phyloP scores from a whole-genome alignment of 2,888 invertebrate species.

The Mantis religiosa region DNA sequence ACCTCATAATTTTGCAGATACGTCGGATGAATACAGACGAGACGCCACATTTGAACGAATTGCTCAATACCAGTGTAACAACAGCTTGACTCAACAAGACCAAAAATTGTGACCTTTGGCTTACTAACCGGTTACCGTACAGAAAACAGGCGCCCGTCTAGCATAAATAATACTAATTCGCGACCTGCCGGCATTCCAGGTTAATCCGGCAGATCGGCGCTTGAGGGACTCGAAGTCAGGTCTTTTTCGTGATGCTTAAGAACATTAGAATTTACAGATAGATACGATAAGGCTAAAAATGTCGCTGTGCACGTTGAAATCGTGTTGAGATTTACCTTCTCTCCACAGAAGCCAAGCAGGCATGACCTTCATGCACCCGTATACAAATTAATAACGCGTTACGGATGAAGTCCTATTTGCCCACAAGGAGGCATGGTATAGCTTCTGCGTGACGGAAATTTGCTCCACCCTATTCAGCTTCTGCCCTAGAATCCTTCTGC shows the following conservation, averaged over 20 bases:
- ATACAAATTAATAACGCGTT: not conserved
- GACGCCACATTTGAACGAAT: too few relatives aligned
- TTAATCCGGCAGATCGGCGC: not conserved
- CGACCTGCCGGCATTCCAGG: too few relatives aligned
- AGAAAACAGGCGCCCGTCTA: not conserved
- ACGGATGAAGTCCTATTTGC: not conserved
- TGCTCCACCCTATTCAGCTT: not conserved
- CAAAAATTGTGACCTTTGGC: not conserved
- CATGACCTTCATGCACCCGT: not conserved
- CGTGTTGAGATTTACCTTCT: not conserved
- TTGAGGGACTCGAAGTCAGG: not conserved
- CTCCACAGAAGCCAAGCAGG: not conserved
- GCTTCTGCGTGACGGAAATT: not conserved
- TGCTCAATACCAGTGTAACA: too few relatives aligned
- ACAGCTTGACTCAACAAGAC: not conserved
- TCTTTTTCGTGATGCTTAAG: not conserved
- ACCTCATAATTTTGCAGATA: not conserved
- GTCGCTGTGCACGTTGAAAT: not conserved
- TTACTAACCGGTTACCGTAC: not conserved
- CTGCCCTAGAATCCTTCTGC: not conserved
- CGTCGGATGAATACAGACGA: not conserved
- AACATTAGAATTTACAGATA: not conserved
- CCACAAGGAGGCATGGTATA: not conserved
- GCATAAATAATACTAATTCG: not conserved
- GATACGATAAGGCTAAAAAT: not conserved